These are phyloP conservation scores for Phycodurus eques DNA, from an alignment of 2,113 vertebrate species.

Conservation along the genomic window DNA sequence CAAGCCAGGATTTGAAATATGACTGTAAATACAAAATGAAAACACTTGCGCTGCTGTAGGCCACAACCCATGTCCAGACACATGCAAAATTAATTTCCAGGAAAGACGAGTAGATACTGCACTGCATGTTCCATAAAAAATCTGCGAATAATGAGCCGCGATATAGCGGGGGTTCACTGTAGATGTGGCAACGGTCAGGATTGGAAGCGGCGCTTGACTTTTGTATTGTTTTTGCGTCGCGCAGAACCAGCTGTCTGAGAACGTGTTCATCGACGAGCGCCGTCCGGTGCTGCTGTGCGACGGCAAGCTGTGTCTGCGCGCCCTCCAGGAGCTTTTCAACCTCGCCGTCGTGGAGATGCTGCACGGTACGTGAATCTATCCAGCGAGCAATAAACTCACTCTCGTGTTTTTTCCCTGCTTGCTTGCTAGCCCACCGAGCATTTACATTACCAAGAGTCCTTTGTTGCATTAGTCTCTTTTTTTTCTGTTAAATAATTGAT, in stretches of 20 bases:
- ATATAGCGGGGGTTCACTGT: too few species aligned
- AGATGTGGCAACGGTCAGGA: too few species aligned
- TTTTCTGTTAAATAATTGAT: too few species aligned
- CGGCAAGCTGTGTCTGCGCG: slow-evolving; percentile 80
- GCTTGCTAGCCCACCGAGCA: neutral
- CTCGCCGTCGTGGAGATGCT: slow-evolving; percentile 88
- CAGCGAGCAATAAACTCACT: neutral
- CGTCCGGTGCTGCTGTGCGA: slow-evolving; percentile 84
- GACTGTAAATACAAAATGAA: too few species aligned
- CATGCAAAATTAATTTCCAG: too few species aligned
- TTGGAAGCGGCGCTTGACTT: neutral
- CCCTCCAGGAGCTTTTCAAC: slow-evolving; percentile 83
- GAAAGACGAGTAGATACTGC: too few species aligned
- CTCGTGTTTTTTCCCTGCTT: neutral
- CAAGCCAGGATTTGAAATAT: too few species aligned
- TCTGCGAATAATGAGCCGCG: too few species aligned
- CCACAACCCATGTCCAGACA: neutral
- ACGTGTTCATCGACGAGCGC: slow-evolving; percentile 77
- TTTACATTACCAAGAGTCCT: neutral
- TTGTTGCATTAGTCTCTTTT: neutral
- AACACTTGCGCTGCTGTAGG: neutral
- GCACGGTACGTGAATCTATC: slow-evolving; percentile 75
- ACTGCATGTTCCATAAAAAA: too few species aligned
- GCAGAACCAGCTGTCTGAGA: slow-evolving; percentile 81
- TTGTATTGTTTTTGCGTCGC: neutral